A percentile compares a stretch with the other conserved stretches of the same genome.
Conservation (phyloP, 2,113 vertebrate genomes). For the Nycticryphes semicollaris region DNA sequence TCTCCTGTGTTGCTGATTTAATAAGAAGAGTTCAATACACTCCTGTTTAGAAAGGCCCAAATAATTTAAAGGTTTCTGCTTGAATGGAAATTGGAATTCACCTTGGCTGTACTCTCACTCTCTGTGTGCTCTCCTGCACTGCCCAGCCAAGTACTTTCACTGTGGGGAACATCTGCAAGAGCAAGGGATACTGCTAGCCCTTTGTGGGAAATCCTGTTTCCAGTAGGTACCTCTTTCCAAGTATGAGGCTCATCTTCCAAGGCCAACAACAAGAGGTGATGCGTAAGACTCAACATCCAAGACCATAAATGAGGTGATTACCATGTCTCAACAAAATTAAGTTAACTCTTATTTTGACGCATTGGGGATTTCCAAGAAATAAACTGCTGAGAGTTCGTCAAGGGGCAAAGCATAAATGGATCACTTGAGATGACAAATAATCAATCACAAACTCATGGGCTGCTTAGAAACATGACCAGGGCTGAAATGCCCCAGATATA, state of each 20-base stretch:
- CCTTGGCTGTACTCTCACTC: neutral
- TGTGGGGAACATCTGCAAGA: neutral
- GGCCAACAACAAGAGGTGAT: neutral
- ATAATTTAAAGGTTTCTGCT: conserved; percentile 36
- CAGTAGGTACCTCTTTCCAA: neutral
- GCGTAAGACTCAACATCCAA: neutral
- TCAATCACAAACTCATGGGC: neutral
- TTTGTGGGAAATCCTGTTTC: neutral
- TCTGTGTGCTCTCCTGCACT: neutral
- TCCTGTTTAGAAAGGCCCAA: conserved; percentile 25
- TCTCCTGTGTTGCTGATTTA: conserved; percentile 32
- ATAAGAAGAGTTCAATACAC: conserved; percentile 10
- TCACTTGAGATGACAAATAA: conserved; percentile 17
- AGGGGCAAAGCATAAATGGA: neutral
- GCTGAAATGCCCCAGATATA: neutral
- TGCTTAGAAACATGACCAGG: neutral
- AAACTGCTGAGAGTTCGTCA: neutral
- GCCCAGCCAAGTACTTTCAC: neutral
- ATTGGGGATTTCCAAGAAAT: neutral
- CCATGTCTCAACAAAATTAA: neutral
- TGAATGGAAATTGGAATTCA: conserved; percentile 43
- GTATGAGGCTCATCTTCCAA: neutral
- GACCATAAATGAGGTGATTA: neutral
- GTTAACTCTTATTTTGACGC: neutral
- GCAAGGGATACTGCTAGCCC: neutral